Percentiles rank a stretch among this genome's conserved stretches.
phyloP scores from a whole-genome alignment of 2,797 vertebrate genomes.

The Enteromius anoplus region DNA sequence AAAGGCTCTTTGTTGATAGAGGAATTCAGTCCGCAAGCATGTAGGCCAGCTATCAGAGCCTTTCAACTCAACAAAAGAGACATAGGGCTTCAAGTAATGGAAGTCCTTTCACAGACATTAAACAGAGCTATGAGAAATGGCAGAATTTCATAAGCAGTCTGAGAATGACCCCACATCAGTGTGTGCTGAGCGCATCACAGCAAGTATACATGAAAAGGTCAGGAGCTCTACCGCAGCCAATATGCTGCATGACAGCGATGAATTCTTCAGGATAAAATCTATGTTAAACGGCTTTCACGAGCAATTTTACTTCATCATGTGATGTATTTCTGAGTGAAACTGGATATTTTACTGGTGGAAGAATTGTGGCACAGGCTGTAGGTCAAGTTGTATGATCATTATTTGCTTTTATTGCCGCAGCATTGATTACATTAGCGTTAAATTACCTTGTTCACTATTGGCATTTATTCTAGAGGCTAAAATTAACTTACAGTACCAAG shows the following conservation, averaged over 20 bases:
- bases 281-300: background rate
- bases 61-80: slow-evolving; percentile 41
- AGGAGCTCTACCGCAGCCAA: background rate
- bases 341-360: background rate
- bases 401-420: background rate
- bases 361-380: background rate
- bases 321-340: background rate
- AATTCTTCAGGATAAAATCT: slow-evolving; percentile 4
- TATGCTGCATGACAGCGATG: background rate
- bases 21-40: slow-evolving; percentile 43
- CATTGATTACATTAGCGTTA: background rate
- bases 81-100: slow-evolving; percentile 12
- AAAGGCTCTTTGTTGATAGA: slow-evolving; percentile 47
- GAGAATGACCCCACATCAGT: slow-evolving; percentile 26
- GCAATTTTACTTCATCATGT: slow-evolving; percentile 6
- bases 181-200: slow-evolving; percentile 3
- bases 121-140: slow-evolving; percentile 11
- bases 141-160: slow-evolving; percentile 23
- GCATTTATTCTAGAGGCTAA: background rate
- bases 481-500: background rate
- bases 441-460: background rate
- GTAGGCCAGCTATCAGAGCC: slow-evolving; percentile 40
- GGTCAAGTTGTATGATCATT: background rate
- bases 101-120: slow-evolving; percentile 43
- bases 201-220: slow-evolving; percentile 24